Evolutionary conservation across 2,113 vertebrate genomes (phyloP), one percentile per base, ranked within the genome.

Genomic region (Strix uralensis): DNA sequence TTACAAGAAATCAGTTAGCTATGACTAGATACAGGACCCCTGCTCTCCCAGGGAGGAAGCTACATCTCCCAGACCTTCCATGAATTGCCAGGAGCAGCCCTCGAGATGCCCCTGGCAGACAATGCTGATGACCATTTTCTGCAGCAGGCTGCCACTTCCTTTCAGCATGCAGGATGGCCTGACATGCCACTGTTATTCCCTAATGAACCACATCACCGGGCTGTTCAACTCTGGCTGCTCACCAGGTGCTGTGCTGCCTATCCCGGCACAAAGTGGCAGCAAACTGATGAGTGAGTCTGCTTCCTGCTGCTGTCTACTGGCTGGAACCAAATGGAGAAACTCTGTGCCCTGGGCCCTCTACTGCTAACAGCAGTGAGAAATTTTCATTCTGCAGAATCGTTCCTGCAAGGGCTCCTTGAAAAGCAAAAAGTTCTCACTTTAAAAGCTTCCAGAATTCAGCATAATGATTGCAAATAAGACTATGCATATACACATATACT

Each of bases 401-500:
- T 77, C 25, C 63, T 81, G 38, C 11, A 44, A 58, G 32, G 49
- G 40, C 49, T 73, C 26, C 72, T 26, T 27, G 36, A 54, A 73
- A 81, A 82, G 25, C 22, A 73, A 20, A 55, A 73, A 27, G 25
- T 46, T 88, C 32, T 82, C 26, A 42, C 62, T 46, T 65, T 10
- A 40, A 51, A 88, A 65, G 26, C 5, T 67, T 61, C 23, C 19
- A 36, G 47, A 67, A 47, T 18, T 55, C 71, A 66, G 52, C 58
- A 42, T 36, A 34, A 54, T 1, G 10, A 67, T 6, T 78, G 72
- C 47, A 29, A 23, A 20, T 66, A 77, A n/a, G 58, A 30, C 29
- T 17, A 2, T 20, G 27, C 29, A 44, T 4, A 40, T 15, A 46
- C 13, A 44, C 8, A 5, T 1, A 17, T 0, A 71, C 13, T 19